Percentiles rank a stretch among this genome's conserved stretches.
Conservation (phyloP, 2,888 invertebrate genomes). For the Boloria euphrosyne region DNA sequence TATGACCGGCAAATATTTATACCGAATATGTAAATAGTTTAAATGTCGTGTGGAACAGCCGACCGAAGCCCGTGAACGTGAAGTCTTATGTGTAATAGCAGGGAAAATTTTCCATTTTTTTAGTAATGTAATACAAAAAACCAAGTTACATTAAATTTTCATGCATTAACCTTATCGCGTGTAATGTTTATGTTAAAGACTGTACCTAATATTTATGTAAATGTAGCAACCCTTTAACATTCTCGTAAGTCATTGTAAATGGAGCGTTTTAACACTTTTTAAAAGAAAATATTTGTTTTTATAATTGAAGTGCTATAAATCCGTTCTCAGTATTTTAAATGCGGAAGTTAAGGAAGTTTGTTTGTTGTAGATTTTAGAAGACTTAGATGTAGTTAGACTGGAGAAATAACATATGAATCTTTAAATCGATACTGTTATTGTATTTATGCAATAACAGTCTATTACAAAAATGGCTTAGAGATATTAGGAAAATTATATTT, state of each 20-base stretch:
- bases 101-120: slow-evolving; percentile 43
- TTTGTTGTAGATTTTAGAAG: too few species aligned
- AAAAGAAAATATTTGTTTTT: slow-evolving; percentile 19
- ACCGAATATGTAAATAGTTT: slow-evolving; percentile 43
- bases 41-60: slow-evolving; percentile 41
- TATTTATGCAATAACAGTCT: too few species aligned
- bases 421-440: too few species aligned
- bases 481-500: too few species aligned
- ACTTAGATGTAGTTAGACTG: too few species aligned
- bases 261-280: slow-evolving; percentile 58
- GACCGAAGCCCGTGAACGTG: slow-evolving; percentile 40
- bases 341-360: too few species aligned
- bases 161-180: slow-evolving; percentile 76
- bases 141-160: slow-evolving; percentile 55
- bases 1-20: slow-evolving; percentile 22
- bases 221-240: slow-evolving; percentile 66
- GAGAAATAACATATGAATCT: too few species aligned
- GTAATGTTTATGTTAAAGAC: slow-evolving; percentile 71
- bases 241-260: slow-evolving; percentile 67
- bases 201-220: slow-evolving; percentile 72
- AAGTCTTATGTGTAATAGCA: slow-evolving; percentile 43
- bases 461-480: too few species aligned
- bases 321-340: not conserved
- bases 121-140: slow-evolving; percentile 56
- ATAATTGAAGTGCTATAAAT: slow-evolving; percentile 5